These are phyloP conservation scores for Buceros bicornis DNA, from an alignment of 2,797 vertebrate genomes.

Conservation along the genomic window DNA sequence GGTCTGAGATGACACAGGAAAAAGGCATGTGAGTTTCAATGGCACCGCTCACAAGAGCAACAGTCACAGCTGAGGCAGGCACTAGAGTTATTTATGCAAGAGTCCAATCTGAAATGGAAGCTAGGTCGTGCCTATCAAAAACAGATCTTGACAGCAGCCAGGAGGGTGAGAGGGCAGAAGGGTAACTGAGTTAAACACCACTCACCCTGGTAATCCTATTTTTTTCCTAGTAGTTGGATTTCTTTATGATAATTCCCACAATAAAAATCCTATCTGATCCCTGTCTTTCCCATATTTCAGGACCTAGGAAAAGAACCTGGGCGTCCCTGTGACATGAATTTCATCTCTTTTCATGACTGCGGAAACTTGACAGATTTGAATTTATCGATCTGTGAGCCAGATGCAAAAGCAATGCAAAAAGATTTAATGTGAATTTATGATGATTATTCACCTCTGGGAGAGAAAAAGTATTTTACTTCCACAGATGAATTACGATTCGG, in stretches of 20 bases:
- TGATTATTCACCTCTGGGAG: conserved; percentile 46
- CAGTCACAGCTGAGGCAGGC: conserved; percentile 14
- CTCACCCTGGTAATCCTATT: not conserved
- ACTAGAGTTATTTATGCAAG: not conserved
- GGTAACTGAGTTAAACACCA: not conserved
- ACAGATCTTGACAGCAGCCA: not conserved
- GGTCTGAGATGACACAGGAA: not conserved
- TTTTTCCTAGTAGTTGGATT: not conserved
- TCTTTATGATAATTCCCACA: not conserved
- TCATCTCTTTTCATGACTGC: not conserved
- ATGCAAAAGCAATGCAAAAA: not conserved
- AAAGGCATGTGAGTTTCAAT: not conserved
- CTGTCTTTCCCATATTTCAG: not conserved
- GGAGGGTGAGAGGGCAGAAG: not conserved
- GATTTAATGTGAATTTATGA: conserved; percentile 39
- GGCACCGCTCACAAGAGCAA: conserved; percentile 22
- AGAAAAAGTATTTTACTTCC: conserved; percentile 57
- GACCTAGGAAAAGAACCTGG: not conserved
- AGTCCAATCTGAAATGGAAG: conserved; percentile 11
- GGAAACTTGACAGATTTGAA: not conserved
- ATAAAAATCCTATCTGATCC: not conserved
- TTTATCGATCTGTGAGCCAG: not conserved
- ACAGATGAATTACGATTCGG: conserved; percentile 62
- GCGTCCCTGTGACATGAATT: not conserved
- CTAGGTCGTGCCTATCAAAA: not conserved